Percentiles rank a stretch among this genome's conserved stretches.
These are phyloP conservation scores for Sycobia sp. DNA, from an alignment of 1,140 invertebrate genomes.

Conservation along the genomic window DNA sequence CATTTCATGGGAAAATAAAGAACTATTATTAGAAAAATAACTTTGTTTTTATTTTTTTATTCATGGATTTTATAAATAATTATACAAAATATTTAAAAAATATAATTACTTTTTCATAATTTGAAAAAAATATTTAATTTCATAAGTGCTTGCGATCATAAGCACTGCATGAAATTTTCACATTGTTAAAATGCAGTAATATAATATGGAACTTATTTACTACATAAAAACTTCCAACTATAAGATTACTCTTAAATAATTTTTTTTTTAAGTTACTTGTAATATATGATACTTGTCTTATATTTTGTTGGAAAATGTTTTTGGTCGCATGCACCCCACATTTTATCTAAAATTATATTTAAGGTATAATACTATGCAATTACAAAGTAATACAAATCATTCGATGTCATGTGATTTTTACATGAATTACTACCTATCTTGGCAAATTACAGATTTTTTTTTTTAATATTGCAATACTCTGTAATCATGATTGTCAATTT, in stretches of 20 bases:
- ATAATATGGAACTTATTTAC: constrained; percentile 16
- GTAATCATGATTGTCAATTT: too few relatives aligned
- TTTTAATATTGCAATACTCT: too few relatives aligned
- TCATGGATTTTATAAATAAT: constrained; percentile 25
- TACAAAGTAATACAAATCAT: too few relatives aligned
- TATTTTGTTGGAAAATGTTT: constrained; percentile 8
- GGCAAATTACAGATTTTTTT: too few relatives aligned
- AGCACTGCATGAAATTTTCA: constrained; percentile 1
- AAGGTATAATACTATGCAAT: too few relatives aligned
- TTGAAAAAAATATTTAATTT: constrained; percentile 5
- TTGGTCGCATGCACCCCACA: constrained; percentile 16
- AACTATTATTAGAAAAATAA: constrained; percentile 23
- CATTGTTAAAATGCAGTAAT: constrained; percentile 2
- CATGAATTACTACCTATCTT: too few relatives aligned
- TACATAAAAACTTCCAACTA: constrained; percentile 13
- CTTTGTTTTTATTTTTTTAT: constrained; percentile 19
- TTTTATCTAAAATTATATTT: not conserved
- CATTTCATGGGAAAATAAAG: constrained; percentile 17
- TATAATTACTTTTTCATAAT: constrained; percentile 27
- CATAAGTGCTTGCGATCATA: constrained; percentile 3
- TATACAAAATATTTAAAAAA: constrained; percentile 34
- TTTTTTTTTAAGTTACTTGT: constrained; percentile 1
- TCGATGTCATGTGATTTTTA: too few relatives aligned
- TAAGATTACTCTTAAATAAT: too few relatives aligned
- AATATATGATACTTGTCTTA: constrained; percentile 10